Conservation (phyloP, 2,888 invertebrate genomes). For the Brassicogethes aeneus region DNA sequence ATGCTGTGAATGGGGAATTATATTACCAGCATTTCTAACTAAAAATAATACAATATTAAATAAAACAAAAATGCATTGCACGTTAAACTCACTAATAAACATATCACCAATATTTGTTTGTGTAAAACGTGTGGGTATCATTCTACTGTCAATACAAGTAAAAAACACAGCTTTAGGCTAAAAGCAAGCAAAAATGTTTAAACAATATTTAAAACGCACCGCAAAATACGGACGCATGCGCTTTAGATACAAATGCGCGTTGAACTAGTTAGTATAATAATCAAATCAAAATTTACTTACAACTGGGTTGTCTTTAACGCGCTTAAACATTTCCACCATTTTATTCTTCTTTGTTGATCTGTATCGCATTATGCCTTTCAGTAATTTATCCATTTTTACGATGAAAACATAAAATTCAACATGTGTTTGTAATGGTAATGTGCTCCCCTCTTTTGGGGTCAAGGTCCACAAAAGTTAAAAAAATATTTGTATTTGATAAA, state of each 20-base stretch:
- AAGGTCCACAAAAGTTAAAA: background rate
- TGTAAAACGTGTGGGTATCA: conserved; percentile 92
- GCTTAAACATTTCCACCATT: conserved; percentile 88
- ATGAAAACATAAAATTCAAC: background rate
- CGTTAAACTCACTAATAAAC: conserved; percentile 79
- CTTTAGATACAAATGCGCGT: no score
- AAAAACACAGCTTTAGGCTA: conserved; percentile 96
- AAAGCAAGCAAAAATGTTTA: conserved; percentile 32
- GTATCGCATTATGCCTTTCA: conserved; percentile 86
- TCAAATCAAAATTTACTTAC: conserved; percentile 45
- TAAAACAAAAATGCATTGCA: conserved; percentile 1
- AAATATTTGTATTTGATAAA: background rate
- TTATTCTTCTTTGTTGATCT: conserved; percentile 68
- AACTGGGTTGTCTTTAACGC: conserved; percentile 81
- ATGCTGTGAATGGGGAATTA: conserved; percentile 86
- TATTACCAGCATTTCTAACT: conserved; percentile 95
- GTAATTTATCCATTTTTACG: conserved; percentile 69
- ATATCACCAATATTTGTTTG: conserved; percentile 95
- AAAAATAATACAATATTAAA: conserved; percentile 31
- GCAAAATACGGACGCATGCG: no score
- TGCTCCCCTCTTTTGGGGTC: no score
- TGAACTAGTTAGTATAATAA: conserved; percentile 1
- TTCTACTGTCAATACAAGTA: conserved; percentile 96
- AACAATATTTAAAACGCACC: no score
- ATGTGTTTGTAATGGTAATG: background rate